phyloP scores from a whole-genome alignment of 2,797 vertebrate species.

The Sebastes vulpes region DNA sequence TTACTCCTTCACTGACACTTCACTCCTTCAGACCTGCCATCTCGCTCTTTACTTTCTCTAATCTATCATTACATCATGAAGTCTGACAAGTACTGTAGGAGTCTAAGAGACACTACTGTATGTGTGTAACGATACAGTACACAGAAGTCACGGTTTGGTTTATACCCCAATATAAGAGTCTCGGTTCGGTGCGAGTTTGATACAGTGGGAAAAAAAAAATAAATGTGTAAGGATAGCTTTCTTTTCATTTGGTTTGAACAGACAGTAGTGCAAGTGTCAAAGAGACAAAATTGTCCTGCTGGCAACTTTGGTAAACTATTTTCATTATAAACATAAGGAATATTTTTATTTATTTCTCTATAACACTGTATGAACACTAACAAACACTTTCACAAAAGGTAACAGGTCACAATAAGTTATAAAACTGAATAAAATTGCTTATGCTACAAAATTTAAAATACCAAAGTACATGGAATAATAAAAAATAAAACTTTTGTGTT shows the following conservation, averaged over 20 bases:
- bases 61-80: conserved; percentile 56
- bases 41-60: conserved; percentile 25
- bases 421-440: not conserved
- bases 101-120: not conserved
- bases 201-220: not conserved
- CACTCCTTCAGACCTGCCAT: conserved; percentile 19
- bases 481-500: not conserved
- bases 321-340: not conserved
- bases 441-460: not conserved
- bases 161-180: not conserved
- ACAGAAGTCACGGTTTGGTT: not conserved
- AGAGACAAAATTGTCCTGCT: not conserved
- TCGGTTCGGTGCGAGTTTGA: not conserved
- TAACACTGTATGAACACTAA: not conserved
- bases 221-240: not conserved
- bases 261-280: not conserved
- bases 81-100: conserved; percentile 29
- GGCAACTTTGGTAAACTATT: not conserved
- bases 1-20: not conserved
- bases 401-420: not conserved
- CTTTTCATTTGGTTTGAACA: not conserved
- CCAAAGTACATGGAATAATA: not conserved
- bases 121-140: not conserved
- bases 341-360: not conserved
- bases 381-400: not conserved